Evolutionary conservation across 1,140 invertebrate genomes (phyloP).

Genomic region (Oedothorax gibbosus): DNA sequence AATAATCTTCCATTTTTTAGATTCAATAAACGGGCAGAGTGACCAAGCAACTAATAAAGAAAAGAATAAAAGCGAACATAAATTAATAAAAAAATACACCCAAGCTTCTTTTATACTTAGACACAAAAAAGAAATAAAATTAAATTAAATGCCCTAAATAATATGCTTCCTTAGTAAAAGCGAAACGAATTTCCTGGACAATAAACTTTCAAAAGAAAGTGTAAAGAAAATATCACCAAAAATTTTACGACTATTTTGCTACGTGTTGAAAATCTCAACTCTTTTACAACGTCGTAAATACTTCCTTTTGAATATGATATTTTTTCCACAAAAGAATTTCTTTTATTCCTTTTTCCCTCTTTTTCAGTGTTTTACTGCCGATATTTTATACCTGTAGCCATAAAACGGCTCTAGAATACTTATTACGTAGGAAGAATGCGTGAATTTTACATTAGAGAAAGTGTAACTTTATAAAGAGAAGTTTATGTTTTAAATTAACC

Average conservation of each 20-base stretch:
- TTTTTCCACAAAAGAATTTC: slow-evolving; percentile 26
- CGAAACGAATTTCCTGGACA: slow-evolving; percentile 45
- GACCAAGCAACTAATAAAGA: no score
- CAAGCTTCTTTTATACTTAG: no score
- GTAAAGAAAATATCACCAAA: slow-evolving; percentile 26
- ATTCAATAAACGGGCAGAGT: no score
- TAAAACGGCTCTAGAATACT: slow-evolving; percentile 32
- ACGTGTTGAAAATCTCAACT: slow-evolving; percentile 39
- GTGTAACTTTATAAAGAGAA: not conserved
- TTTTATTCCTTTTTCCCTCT: slow-evolving; percentile 9
- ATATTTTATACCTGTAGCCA: slow-evolving; percentile 13
- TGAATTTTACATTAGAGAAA: slow-evolving; percentile 33
- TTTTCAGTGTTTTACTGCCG: slow-evolving; percentile 32
- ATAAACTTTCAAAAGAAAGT: slow-evolving; percentile 44
- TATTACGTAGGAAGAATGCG: slow-evolving; percentile 22
- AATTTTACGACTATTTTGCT: slow-evolving; percentile 44
- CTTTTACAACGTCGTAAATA: slow-evolving; percentile 46
- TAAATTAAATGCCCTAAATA: slow-evolving; percentile 10
- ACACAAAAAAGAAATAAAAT: not conserved
- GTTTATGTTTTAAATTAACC: slow-evolving; percentile 11
- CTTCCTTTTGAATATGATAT: slow-evolving; percentile 22
- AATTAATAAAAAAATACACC: no score
- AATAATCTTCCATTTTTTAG: no score
- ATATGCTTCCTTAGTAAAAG: slow-evolving; percentile 3
- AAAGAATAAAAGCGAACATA: no score